A percentile compares a stretch with the other conserved stretches of the same genome.
These are phyloP conservation scores for Saccopteryx leptura DNA, from an alignment of 2,113 vertebrate genomes.

Conservation along the genomic window DNA sequence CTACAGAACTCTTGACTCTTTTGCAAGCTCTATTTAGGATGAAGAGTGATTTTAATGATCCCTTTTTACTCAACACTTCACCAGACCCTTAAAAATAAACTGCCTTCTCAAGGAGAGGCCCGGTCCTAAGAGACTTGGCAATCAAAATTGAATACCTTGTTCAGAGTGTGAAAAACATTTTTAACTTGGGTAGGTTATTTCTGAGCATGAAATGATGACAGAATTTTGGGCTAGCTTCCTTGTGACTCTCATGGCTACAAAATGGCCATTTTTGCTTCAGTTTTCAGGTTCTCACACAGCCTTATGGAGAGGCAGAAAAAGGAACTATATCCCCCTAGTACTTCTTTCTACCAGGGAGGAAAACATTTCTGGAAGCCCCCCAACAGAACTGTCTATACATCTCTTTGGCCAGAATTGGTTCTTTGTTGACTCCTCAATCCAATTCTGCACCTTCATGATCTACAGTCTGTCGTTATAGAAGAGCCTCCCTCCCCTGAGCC, in stretches of 20 bases:
- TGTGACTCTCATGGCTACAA: neutral
- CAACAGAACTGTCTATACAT: neutral
- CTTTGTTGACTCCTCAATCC: neutral
- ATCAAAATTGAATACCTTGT: neutral
- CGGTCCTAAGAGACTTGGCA: neutral
- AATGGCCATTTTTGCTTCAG: neutral
- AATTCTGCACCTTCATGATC: neutral
- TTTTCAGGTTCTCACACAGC: neutral
- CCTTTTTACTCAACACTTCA: slow-evolving; percentile 57
- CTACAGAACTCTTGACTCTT: neutral
- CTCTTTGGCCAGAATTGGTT: neutral
- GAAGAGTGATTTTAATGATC: slow-evolving; percentile 62
- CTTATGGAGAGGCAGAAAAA: neutral
- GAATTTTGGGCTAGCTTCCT: neutral
- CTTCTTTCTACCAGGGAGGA: neutral
- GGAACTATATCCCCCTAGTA: too few species aligned
- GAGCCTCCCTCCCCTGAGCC: neutral
- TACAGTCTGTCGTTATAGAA: neutral
- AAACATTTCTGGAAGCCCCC: neutral
- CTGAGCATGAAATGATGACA: neutral
- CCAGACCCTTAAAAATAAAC: slow-evolving; percentile 59
- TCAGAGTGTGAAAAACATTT: slow-evolving; percentile 35
- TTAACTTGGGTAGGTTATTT: neutral
- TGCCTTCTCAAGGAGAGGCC: slow-evolving; percentile 4
- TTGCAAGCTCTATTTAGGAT: neutral